Evolutionary conservation across 2,797 vertebrate species (phyloP), one percentile per base, ranked within the genome.

Genomic region (Streptopelia turtur): DNA sequence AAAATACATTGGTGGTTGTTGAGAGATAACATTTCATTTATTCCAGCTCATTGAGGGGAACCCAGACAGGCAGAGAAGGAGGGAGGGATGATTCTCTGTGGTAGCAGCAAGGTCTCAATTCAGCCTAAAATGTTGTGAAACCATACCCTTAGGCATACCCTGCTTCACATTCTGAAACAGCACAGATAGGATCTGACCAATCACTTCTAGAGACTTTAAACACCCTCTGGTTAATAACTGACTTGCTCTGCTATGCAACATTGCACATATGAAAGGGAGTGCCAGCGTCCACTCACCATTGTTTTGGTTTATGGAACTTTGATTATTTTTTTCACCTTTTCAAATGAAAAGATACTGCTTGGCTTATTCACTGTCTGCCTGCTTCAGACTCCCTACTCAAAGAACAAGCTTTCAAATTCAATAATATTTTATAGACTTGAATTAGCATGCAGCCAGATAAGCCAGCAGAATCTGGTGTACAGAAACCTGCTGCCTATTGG

Each of bases 171-270:
- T 86, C 69, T 91, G 61, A 23, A 77, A 30, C 49, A 56, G 43
- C 23, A 1, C 7, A 27, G 83, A 30, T 53, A 65, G 72, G 53
- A 64, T 87, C 76, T 82, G 72, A 13, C 86, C 92, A 81, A 53
- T 89, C 9, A 4, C 50, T 88, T 68, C 3, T 5, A 10, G 53
- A 81, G 76, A 22, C 47, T 64, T 75, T 37, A 53, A 77, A 90
- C 92, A 92, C 77, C 88, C 72, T 74, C 77, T 89, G 74, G 87
- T 92, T 95, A 89, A 89, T 93, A 65, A 79, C 66, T 79, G 45
- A 78, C 83, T 31, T 68, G 61, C 31, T 50, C 55, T 86, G 61
- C 80, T 69, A 0, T 33, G 49, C 65, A 45, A 28, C 61, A 7
- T 45, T 71, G 57, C 56, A 4, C 20, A 1, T 22, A 35, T 59